These are phyloP conservation scores for Pteronura brasiliensis DNA, from an alignment of 2,113 vertebrate species.

Conservation along the genomic window DNA sequence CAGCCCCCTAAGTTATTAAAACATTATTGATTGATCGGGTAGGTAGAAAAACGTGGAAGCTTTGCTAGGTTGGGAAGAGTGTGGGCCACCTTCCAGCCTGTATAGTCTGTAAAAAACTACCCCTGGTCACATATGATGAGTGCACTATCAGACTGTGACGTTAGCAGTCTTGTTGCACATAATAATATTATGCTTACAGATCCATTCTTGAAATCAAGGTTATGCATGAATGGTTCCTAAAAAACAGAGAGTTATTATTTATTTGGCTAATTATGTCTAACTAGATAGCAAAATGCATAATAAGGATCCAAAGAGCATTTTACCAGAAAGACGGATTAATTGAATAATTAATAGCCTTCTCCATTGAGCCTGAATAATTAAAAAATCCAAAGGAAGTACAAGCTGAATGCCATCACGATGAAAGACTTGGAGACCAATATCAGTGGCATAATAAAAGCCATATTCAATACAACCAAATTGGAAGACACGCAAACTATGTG, in stretches of 20 bases:
- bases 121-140: background rate
- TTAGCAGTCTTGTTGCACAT: background rate
- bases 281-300: slow-evolving; percentile 45
- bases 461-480: background rate
- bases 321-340: slow-evolving; percentile 35
- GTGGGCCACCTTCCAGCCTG: background rate
- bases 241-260: slow-evolving; percentile 29
- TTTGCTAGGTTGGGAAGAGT: background rate
- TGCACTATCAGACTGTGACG: background rate
- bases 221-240: background rate
- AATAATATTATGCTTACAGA: slow-evolving; percentile 34
- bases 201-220: background rate
- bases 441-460: background rate
- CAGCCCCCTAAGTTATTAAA: background rate
- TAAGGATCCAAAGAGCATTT: slow-evolving; percentile 48
- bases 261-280: slow-evolving; percentile 59
- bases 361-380: slow-evolving; percentile 59
- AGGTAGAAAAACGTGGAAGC: background rate
- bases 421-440: background rate
- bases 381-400: slow-evolving; percentile 49
- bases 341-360: slow-evolving; percentile 66
- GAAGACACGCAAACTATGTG: background rate
- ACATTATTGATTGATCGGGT: background rate
- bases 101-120: background rate
- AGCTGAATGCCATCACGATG: background rate